A percentile compares a stretch with the other conserved stretches of the same genome.
phyloP scores from a whole-genome alignment of 2,113 vertebrate species.

The Gymnarchus niloticus region DNA sequence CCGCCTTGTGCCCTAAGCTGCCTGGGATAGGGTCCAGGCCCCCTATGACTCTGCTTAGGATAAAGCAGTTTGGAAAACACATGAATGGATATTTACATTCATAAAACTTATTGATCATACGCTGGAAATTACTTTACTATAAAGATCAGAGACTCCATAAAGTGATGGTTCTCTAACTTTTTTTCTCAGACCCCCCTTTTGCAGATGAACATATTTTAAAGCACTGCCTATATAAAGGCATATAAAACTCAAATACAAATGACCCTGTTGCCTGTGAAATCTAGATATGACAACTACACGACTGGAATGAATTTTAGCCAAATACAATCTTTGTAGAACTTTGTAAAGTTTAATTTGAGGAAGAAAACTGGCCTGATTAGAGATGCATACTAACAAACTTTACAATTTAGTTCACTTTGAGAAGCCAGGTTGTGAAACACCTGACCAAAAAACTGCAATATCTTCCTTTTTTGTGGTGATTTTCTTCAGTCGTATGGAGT shows the following conservation, averaged over 20 bases:
- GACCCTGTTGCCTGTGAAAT: neutral
- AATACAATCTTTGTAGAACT: neutral
- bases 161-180: too few relatives aligned
- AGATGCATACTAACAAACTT: neutral
- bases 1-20: too few relatives aligned
- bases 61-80: too few relatives aligned
- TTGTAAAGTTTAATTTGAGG: neutral
- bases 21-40: too few relatives aligned
- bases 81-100: too few relatives aligned
- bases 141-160: too few relatives aligned
- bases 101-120: too few relatives aligned
- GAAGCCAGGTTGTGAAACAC: too few relatives aligned
- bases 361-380: neutral
- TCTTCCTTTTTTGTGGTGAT: neutral
- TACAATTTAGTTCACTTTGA: neutral
- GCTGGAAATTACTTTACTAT: too few relatives aligned
- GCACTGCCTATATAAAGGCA: neutral
- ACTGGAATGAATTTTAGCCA: neutral
- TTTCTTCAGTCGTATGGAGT: neutral
- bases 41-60: too few relatives aligned
- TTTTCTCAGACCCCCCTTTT: neutral
- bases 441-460: neutral
- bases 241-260: neutral
- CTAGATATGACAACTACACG: neutral
- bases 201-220: neutral